Percentiles rank a stretch among this genome's conserved stretches.
Evolutionary conservation across 2,113 vertebrate genomes (phyloP).

Genomic region (Strix aluco): DNA sequence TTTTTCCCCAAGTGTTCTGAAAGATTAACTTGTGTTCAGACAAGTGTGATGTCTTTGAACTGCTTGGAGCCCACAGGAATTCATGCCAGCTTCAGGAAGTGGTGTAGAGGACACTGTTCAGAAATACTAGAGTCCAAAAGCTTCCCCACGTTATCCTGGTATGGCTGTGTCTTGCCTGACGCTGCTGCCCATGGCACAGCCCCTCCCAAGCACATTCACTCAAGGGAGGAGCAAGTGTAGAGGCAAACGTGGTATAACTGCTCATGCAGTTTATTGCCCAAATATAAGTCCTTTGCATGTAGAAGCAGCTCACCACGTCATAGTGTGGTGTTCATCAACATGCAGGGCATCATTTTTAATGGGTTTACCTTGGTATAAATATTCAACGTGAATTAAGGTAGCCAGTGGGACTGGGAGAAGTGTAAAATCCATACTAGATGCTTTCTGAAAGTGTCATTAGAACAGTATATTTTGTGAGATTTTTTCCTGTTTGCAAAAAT

Average conservation of each 20-base stretch:
- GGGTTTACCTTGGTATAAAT: neutral
- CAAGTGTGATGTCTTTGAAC: neutral
- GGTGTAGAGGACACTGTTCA: neutral
- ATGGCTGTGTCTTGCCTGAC: neutral
- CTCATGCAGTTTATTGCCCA: neutral
- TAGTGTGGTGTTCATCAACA: neutral
- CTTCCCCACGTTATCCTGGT: neutral
- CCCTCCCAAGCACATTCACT: neutral
- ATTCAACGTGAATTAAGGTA: too few species aligned
- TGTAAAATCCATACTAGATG: neutral
- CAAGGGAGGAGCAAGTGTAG: neutral
- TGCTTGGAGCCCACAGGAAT: neutral
- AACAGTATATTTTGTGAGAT: accelerated
- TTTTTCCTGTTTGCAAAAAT: neutral
- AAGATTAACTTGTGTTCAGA: neutral
- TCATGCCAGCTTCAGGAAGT: neutral
- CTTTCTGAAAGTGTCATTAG: neutral
- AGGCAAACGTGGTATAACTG: accelerated
- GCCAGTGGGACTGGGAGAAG: neutral
- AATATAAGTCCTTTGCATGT: accelerated
- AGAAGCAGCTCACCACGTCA: neutral
- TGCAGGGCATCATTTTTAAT: neutral
- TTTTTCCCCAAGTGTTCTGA: neutral
- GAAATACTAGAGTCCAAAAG: neutral
- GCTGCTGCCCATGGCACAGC: neutral